Base-by-base conservation (phyloP, 2,113 vertebrate species). In the Oreochromis tanganicae region DNA sequence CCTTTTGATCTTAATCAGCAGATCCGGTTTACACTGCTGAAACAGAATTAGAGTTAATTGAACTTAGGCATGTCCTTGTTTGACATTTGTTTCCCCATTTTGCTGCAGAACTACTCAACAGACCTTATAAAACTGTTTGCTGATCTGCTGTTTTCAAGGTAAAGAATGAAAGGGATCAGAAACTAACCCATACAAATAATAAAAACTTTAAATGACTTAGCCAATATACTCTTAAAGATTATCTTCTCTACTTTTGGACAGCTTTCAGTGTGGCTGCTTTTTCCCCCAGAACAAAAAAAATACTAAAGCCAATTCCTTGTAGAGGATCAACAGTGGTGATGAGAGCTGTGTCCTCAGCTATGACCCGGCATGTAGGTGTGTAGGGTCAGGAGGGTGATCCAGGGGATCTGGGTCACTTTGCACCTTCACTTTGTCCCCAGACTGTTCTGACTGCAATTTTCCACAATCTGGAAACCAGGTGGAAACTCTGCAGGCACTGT, bases 221-320 rank as follows among this genome's bases (percentile, higher is more conserved):
- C 0, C 38, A 73, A 46, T 27, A 73, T 10, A 43, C 21, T n/a
- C 38, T 73, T 46, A 46, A 46, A 73, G 7, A 73, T 73, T 0
- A 73, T 16, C 38, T 41, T 21, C 36, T 71, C 21, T 73, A 27
- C 21, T 75, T 75, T 46, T 16, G 3, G 3, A 73, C 41, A 11
- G 68, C 21, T 73, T 73, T 46, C 38, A 73, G 5, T 4, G 13
- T 46, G 5, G 21, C 5, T 46, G 21, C 38, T 21, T 71, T 43
- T 0, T 0, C n/a, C 7, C 3, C n/a, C 12, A 2, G 43, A 17
- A 48, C 9, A 6, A 43, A 24, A 5, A 9, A 7, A 29, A 48
- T 3, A 48, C 71, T 50, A 0, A 75, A 24, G 8, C 43, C 27
- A 75, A 50, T 7, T 73, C 16, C 14, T 48, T 75, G 71, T 19